Base-by-base conservation (phyloP, 1,140 invertebrate species). In the Pseudomyrmex concolor region DNA sequence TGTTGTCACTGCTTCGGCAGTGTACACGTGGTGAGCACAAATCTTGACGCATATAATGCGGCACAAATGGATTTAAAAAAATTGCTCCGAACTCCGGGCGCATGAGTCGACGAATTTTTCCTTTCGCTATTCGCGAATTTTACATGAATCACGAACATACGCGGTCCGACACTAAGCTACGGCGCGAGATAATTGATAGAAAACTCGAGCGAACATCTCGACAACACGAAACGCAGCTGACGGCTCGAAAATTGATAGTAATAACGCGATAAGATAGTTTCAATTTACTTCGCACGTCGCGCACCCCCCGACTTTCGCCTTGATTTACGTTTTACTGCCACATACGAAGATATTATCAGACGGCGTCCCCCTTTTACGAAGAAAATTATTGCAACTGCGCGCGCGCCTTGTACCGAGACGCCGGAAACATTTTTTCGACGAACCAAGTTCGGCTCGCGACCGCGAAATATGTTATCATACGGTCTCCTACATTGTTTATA, bases 201-300 rank as follows among this genome's bases (percentile, higher is more conserved):
- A 34, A 59, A 34, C 25, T 25, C 12, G 76, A 43, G 19, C 45
- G 43, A 63, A 45, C 19, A 72, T n/a, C 57, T 51, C 57, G 57
- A 34, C 59, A 82, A 74, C 25, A 63, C 34, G 22, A 51, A 64
- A 63, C 19, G 57, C 60, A 72, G 60, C 17, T 63, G 78, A 74
- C 59, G 43, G 57, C 48, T 12, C n/a, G 78, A 63, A 17, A 82
- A 82, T 82, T 55, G 78, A 82, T 72, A 74, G 60, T 60, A 73
- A 73, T 73, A 73, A 73, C 54, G 71, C 57, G 60, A 72, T 82
- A 64, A 82, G 70, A 74, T 82, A 74, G 59, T 82, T 74, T 82
- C 78, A 62, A 82, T 82, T 74, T 63, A 74, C 70, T 74, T 82
- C 48, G 10, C 17, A n/a, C 34, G 34, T n/a, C 34, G 15, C 34